A percentile compares a stretch with the other conserved stretches of the same genome.
phyloP scores from a whole-genome alignment of 2,113 vertebrate genomes.

The Burhinus oedicnemus region DNA sequence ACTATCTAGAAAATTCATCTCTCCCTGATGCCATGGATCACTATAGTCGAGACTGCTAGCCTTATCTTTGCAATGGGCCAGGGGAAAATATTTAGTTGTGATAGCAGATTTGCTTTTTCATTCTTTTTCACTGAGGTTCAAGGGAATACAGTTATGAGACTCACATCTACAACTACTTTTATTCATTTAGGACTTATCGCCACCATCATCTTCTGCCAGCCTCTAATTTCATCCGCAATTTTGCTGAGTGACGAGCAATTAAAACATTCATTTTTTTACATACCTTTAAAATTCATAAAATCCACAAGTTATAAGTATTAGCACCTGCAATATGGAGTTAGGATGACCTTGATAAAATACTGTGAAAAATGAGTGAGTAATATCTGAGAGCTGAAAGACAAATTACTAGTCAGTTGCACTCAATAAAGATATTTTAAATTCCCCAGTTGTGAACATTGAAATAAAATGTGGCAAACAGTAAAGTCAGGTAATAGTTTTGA shows the following conservation, averaged over 20 bases:
- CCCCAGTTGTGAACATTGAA: neutral
- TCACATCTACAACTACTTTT: neutral
- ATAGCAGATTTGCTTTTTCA: neutral
- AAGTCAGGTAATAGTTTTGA: neutral
- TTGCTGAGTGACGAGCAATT: neutral
- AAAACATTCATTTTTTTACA: neutral
- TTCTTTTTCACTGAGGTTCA: neutral
- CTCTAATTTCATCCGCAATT: neutral
- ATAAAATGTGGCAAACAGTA: neutral
- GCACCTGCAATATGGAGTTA: neutral
- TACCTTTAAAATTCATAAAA: neutral
- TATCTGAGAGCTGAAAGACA: neutral
- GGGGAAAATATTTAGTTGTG: neutral
- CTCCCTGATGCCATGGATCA: neutral
- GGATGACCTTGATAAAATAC: conserved; percentile 1
- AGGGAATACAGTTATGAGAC: neutral
- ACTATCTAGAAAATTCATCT: neutral
- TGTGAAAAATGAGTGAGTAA: neutral
- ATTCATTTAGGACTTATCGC: neutral
- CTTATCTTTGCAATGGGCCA: neutral
- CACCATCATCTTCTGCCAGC: neutral
- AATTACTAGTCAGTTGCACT: neutral
- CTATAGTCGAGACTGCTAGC: neutral
- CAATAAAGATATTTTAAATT: neutral
- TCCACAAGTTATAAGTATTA: neutral